Conservation (phyloP, 2,797 vertebrate genomes). For the Catamblyrhynchus diadema region DNA sequence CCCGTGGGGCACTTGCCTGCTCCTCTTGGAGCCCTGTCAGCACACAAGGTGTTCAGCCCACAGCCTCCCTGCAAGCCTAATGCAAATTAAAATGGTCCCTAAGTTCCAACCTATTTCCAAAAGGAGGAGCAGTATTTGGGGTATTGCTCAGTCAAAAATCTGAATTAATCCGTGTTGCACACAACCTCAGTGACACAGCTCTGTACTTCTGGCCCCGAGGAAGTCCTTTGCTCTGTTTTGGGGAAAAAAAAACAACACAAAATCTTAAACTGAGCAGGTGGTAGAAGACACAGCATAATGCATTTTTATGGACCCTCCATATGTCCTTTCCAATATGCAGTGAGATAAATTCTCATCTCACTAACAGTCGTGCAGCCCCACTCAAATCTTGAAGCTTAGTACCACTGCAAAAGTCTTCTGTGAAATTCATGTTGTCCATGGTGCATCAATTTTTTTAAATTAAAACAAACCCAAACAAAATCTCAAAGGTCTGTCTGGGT, state of each 20-base stretch:
- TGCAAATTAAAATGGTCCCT: neutral
- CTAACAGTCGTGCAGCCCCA: neutral
- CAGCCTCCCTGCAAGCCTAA: neutral
- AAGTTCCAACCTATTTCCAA: neutral
- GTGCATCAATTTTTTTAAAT: neutral
- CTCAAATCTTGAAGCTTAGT: neutral
- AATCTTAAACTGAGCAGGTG: neutral
- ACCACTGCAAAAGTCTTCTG: neutral
- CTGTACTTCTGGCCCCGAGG: neutral
- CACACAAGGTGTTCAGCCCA: neutral
- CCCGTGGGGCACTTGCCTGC: rapidly evolving
- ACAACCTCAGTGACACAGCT: neutral
- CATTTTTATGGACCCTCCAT: neutral
- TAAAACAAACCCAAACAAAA: neutral
- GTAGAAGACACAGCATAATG: slow-evolving; percentile 9
- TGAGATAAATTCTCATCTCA: slow-evolving; percentile 1
- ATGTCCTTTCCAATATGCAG: neutral
- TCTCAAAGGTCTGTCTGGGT: neutral
- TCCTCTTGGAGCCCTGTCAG: neutral
- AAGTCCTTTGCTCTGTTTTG: neutral
- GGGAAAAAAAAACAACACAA: neutral
- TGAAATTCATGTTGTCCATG: neutral
- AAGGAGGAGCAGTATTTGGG: neutral
- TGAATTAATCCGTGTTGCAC: neutral
- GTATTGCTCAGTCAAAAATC: neutral